Evolutionary conservation across 2,113 vertebrate species (phyloP), one percentile per base, ranked within the genome.

Genomic region (Cyanistes caeruleus): DNA sequence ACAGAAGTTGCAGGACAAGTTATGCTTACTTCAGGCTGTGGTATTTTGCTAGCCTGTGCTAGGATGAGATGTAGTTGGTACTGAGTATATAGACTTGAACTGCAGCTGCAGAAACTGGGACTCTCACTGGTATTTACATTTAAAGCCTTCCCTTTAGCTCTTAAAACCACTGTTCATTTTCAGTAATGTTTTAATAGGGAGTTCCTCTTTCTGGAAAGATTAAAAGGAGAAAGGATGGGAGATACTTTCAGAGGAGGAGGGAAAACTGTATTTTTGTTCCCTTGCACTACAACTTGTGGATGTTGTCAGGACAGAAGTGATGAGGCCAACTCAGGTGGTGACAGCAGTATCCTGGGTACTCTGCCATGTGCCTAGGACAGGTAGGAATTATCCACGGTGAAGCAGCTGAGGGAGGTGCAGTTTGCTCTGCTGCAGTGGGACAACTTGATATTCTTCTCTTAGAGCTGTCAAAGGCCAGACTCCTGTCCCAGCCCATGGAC

Each of bases 1-100:
- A 60, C 25, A 87, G 80, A 73, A 92, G 93, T 89, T 96, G 80
- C 53, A 82, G 72, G 73, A 87, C 86, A 84, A 95, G 95, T 94
- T 92, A 35, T 58, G 83, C 41, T 89, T 68, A 43, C 85, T 43
- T 92, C 44, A 74, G 68, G 60, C 80, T 53, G 79, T 75, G 86
- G 60, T 88, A 72, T 93, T 96, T 96, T 90, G 85, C 63, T 63
- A 74, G 82, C 23, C 79, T 0, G 0, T 51, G 43, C 59, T 86
- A 91, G 67, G 78, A 55, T 76, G 64, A 86, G 93, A 83, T 76
- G 87, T 92, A 84, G 64, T 16, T 56, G 84, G 44, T 77, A 14
- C 67, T 70, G 35, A 77, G 63, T 44, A n/a, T 49, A 49, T 60
- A 67, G 83, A 56, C 41, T 86, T 86, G 64, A 94, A 81, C 64